Evolutionary conservation across 2,797 vertebrate genomes (phyloP), one percentile per base, ranked within the genome.

Genomic region (Choloepus didactylus): DNA sequence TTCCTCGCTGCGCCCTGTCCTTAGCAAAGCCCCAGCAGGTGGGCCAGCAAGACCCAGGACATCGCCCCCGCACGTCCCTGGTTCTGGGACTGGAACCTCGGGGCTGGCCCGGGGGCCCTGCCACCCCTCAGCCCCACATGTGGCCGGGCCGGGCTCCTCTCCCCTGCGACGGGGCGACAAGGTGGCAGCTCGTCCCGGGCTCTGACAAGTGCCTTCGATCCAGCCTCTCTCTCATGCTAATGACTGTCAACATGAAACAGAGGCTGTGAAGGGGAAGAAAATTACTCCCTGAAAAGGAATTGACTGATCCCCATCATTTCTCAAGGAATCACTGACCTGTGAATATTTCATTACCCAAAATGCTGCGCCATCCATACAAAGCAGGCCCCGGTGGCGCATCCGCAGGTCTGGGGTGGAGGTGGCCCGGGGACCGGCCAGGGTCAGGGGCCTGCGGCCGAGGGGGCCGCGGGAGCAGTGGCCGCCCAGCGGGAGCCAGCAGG

Each of bases 261-360:
- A 97, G 98, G 98, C 98, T 97, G 96, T 96, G 98, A 98, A 98
- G 98, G 98, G 98, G 98, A 98, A 99, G 99, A 99, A 99, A 99
- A 99, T 98, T 98, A 99, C 99, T 99, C 98, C 98, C 98, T 99
- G 99, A 98, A 98, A 99, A 99, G 99, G 99, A 99, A 99, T 98
- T 99, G 99, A 99, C 99, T 99, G 99, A 99, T 99, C 99, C 99
- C 99, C 98, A 98, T 99, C 99, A 99, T 99, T 99, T 99, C 99
- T 99, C 99, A 99, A 97, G 98, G 98, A 99, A 99, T 98, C 99
- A 99, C 98, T 99, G 99, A 99, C 99, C 99, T 99, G 99, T 99
- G 99, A 99, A 99, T 99, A 99, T 99, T 99, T 99, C 99, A 99
- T 99, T 99, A 99, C 98, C 99, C 99, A 98, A 98, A 98, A 99